Base-by-base conservation (phyloP, 92 coral and sea anemone genomes). In the Epizoanthus ramosus region DNA sequence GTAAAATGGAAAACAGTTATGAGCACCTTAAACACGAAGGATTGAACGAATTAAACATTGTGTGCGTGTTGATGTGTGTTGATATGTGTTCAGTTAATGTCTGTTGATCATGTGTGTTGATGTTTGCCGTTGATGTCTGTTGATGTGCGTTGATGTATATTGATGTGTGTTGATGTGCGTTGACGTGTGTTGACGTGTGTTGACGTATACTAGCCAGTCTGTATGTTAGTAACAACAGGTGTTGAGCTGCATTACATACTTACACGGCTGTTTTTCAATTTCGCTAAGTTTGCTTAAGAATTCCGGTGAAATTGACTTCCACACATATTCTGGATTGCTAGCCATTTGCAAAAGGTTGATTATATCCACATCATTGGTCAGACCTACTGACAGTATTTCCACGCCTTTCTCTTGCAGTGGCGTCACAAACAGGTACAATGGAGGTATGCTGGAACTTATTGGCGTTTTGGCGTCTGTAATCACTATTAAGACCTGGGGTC, bases 231-330 rank as follows among this genome's bases (percentile, higher is more conserved):
- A 9, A 50, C 14, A 50, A 50, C 54, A 50, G 54, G 54, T 50
- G 54, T 50, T 50, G 54, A 10, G 5, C 13, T 43, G 14, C 25
- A 14, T 6, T 16, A 16, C 31, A 2, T 73, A 73, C 79, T 73
- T 37, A 73, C 79, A 73, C 1, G 79, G 79, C 57, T 52, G 28
- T 45, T 73, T 73, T 15, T 73, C 43, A 31, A 73, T 73, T 73
- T 45, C 65, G 56, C 57, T 31, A 73, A 73, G 79, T 54, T 25
- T 73, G n/a, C 63, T 53, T 23, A 73, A 25, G 79, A 73, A 73
- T 0, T 73, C 45, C 1, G 63, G 45, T 63, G 79, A 23, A 18
- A 73, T 41, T 0, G 64, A 13, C 18, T 1, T 28, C 6, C 17
- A 22, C 16, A 73, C 15, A 45, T 53, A 25, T 0, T 73, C 79